Conservation (phyloP, 2,113 vertebrate genomes). For the Chloroceryle aenea region DNA sequence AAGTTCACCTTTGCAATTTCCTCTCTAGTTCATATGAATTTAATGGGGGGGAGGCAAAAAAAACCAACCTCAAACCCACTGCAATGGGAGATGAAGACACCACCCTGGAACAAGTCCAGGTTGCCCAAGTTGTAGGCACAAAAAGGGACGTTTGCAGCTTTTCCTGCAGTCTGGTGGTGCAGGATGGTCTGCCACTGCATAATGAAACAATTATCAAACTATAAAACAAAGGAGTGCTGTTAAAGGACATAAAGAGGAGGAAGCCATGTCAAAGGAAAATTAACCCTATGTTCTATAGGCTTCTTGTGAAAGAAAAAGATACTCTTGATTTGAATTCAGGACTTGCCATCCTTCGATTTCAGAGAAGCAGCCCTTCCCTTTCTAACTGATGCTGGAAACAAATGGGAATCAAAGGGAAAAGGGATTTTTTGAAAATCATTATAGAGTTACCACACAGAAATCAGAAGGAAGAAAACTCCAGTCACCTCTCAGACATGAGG, state of each 20-base stretch:
- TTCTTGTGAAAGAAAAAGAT: neutral
- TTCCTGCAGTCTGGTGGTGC: neutral
- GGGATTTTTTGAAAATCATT: neutral
- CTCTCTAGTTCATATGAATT: neutral
- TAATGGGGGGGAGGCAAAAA: neutral
- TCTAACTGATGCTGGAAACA: neutral
- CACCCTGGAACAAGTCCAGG: neutral
- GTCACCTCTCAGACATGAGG: neutral
- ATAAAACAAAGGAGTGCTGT: conserved; percentile 27
- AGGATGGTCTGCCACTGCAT: neutral
- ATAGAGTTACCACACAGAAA: neutral
- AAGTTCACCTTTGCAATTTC: neutral
- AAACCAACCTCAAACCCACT: neutral
- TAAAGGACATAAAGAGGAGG: conserved; percentile 22
- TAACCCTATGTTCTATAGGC: neutral
- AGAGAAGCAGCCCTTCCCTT: neutral
- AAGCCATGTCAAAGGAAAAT: conserved; percentile 39
- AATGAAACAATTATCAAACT: conserved; percentile 12
- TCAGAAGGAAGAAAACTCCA: neutral
- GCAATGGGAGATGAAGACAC: neutral
- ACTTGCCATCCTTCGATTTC: neutral
- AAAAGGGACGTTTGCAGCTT: neutral
- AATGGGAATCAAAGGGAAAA: neutral
- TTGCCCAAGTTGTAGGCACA: neutral
- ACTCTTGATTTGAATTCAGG: neutral